Evolutionary conservation across 2,888 invertebrate genomes (phyloP), one percentile per base, ranked within the genome.

Genomic region (Eristalinus aeneus): DNA sequence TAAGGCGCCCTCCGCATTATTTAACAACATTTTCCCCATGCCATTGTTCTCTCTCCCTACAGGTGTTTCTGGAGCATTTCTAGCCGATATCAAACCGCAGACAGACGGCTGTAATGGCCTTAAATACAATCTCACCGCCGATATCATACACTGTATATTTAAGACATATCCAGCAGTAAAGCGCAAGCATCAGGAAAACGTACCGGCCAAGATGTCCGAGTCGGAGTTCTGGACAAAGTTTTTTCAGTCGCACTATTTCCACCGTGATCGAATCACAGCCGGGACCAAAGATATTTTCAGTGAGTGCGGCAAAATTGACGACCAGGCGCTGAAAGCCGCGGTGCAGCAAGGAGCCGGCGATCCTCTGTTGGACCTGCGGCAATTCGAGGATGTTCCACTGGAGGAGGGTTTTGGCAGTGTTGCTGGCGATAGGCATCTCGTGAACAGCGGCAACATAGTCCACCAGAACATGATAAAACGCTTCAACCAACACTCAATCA

Each of bases 161-260:
- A 98, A 98, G 93, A 99, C 99, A 84, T 99, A 99, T 94, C 99
- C 99, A 22, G 98, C 98, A 89, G 99, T 99, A 0, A 96, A 98
- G 91, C 97, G 96, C 94, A 99, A 99, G 94, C 98, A 99, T 92
- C 93, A 96, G 78, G 99, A 99, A 92, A 96, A 98, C 93, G 99
- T 99, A 46, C 99, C 99, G 34, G 95, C 96, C 88, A 97, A 98
- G 93, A 95, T 99, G 95, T 95, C 97, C 0, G 99, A 99, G 93
- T 95, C 97, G 0, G 98, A 99, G 91, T 99, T 99, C 93, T 99
- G 99, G 99, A 98, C 98, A 12, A 97, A 98, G 91, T 99, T 99
- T 93, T 99, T 99, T 94, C 99, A 99, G 92, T 99, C 99, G 16
- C 99, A 99, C 94, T 99, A 99, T 93, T 97, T 97, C 94, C 99